Evolutionary conservation across 2,113 vertebrate species (phyloP).

Genomic region (Podiceps cristatus): DNA sequence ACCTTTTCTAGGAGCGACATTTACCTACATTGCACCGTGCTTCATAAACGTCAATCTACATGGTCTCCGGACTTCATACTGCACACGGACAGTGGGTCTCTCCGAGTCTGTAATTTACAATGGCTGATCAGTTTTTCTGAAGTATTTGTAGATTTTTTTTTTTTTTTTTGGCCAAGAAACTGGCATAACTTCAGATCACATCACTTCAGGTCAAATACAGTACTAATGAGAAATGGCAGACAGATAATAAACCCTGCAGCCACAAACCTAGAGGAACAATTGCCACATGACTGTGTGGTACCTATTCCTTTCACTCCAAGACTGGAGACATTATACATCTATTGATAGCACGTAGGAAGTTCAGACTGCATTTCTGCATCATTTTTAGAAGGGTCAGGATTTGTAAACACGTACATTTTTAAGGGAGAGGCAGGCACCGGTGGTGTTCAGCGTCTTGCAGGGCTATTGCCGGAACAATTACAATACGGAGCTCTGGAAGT

Average conservation of each 20-base stretch:
- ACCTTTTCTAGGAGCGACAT: background rate
- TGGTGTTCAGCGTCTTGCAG: background rate
- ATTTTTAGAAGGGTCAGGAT: background rate
- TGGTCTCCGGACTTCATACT: background rate
- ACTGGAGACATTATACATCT: background rate
- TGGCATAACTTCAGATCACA: background rate
- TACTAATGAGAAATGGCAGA: background rate
- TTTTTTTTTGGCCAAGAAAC: background rate
- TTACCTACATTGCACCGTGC: rapidly evolving
- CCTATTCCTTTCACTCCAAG: background rate
- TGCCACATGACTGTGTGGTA: background rate
- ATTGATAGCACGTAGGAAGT: background rate
- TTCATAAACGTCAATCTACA: background rate
- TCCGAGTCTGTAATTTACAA: background rate
- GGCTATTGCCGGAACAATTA: background rate
- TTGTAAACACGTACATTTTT: background rate
- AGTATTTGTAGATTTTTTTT: background rate
- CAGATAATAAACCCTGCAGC: background rate
- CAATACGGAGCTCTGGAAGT: background rate
- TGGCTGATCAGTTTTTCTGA: background rate
- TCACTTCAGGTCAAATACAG: background rate
- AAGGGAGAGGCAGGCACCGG: background rate
- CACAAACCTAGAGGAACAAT: background rate
- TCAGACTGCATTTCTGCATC: background rate
- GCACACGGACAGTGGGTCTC: background rate